phyloP scores from a whole-genome alignment of 2,888 invertebrate genomes.

The Cosmopolites sordidus region DNA sequence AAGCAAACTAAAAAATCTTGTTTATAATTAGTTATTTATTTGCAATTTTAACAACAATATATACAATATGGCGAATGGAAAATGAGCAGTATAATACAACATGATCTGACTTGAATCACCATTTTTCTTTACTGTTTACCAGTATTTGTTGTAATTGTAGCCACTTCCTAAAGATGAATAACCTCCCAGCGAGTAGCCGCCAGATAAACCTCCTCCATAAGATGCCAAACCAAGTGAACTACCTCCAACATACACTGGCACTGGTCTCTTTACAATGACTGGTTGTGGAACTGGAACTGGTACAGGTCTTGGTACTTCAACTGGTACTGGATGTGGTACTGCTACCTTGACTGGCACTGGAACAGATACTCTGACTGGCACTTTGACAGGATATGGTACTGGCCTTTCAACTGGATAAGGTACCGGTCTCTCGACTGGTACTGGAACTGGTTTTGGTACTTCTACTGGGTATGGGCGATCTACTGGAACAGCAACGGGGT shows the following conservation, averaged over 20 bases:
- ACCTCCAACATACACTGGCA: slow-evolving; percentile 15
- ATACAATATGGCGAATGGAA: background rate
- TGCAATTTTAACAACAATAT: background rate
- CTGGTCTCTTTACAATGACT: slow-evolving; percentile 28
- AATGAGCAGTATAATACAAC: background rate
- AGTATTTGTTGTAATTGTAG: slow-evolving; percentile 9
- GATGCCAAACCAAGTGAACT: slow-evolving; percentile 1
- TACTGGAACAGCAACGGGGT: slow-evolving; percentile 49
- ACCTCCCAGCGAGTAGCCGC: slow-evolving; percentile 7
- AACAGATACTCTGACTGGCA: slow-evolving; percentile 46
- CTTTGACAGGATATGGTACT: slow-evolving; percentile 48
- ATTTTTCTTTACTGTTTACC: background rate
- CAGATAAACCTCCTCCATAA: slow-evolving; percentile 6
- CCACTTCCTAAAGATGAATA: slow-evolving; percentile 7
- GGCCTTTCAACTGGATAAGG: slow-evolving; percentile 55
- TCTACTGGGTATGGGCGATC: slow-evolving; percentile 49
- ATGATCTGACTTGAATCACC: background rate
- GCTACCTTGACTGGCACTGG: slow-evolving; percentile 42
- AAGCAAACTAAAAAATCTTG: no score
- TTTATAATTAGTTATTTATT: no score
- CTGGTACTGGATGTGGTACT: slow-evolving; percentile 45
- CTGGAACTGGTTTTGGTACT: slow-evolving; percentile 51
- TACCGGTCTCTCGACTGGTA: slow-evolving; percentile 53
- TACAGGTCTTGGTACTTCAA: slow-evolving; percentile 50
- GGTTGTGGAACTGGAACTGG: slow-evolving; percentile 48